These are phyloP conservation scores for Mustela erminea DNA, from an alignment of 2,797 vertebrate genomes.

Conservation along the genomic window DNA sequence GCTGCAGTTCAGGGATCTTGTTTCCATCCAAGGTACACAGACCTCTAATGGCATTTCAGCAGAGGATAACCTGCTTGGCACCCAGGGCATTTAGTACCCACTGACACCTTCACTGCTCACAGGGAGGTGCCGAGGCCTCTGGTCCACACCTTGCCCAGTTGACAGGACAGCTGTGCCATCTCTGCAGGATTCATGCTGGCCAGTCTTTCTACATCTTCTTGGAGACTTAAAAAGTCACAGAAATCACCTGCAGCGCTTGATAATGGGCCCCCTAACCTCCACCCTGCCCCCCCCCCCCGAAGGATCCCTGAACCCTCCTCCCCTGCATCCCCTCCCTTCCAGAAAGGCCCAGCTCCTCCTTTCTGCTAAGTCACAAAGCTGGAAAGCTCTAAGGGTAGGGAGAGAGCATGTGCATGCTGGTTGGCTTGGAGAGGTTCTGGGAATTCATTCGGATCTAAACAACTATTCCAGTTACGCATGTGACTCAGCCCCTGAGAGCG, in stretches of 20 bases:
- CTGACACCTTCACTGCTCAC: background rate
- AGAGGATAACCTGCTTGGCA: background rate
- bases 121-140: background rate
- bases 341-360: background rate
- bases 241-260: constrained; percentile 74
- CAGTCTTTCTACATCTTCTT: constrained; percentile 70
- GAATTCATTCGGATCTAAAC: constrained; percentile 89
- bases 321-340: background rate
- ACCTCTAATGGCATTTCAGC: constrained; percentile 36
- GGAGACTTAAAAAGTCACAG: constrained; percentile 72
- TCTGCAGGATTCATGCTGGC: background rate
- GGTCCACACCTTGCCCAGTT: background rate
- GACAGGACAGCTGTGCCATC: background rate
- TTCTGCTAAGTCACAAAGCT: constrained; percentile 78
- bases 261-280: constrained; percentile 10
- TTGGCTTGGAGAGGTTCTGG: constrained; percentile 89
- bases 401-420: constrained; percentile 86
- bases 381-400: constrained; percentile 78
- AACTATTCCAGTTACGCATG: constrained; percentile 91
- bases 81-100: background rate
- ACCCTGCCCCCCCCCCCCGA: background rate
- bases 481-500: constrained; percentile 89
- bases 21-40: constrained; percentile 58
- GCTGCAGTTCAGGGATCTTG: background rate
- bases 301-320: background rate